Percentiles rank a stretch among this genome's conserved stretches.
phyloP scores from a whole-genome alignment of 2,888 invertebrate species.

The Trichopoda pennipes region DNA sequence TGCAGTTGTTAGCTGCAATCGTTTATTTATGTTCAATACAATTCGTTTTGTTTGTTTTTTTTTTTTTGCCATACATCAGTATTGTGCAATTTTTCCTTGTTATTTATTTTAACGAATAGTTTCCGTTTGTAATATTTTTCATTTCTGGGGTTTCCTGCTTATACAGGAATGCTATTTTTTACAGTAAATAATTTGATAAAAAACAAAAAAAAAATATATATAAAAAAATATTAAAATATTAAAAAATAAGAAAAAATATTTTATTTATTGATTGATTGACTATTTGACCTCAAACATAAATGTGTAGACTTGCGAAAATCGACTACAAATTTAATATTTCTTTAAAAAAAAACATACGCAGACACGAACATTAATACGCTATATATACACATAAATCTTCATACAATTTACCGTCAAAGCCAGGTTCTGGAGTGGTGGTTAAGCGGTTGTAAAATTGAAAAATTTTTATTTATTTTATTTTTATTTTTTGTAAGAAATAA shows the following conservation, averaged over 20 bases:
- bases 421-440: constrained; percentile 40
- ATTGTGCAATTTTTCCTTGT: constrained; percentile 44
- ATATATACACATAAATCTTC: neutral
- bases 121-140: constrained; percentile 66
- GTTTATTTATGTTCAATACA: constrained; percentile 60
- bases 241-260: constrained; percentile 21
- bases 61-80: neutral
- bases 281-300: constrained; percentile 52
- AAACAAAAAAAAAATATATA: constrained; percentile 31
- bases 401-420: constrained; percentile 20
- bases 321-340: constrained; percentile 2
- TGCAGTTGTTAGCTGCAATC: constrained; percentile 25
- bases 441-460: constrained; percentile 64
- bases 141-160: constrained; percentile 56
- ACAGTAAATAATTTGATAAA: constrained; percentile 63
- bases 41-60: constrained; percentile 23
- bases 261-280: constrained; percentile 64
- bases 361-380: neutral
- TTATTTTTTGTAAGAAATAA: constrained; percentile 25
- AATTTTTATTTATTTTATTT: constrained; percentile 16
- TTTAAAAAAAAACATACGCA: neutral
- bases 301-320: constrained; percentile 15
- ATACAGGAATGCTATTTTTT: constrained; percentile 57
- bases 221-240: too few relatives aligned
- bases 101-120: constrained; percentile 65